Evolutionary conservation across 1,140 invertebrate genomes (phyloP), one percentile per base, ranked within the genome.

Genomic region (Amphibalanus amphitrite): DNA sequence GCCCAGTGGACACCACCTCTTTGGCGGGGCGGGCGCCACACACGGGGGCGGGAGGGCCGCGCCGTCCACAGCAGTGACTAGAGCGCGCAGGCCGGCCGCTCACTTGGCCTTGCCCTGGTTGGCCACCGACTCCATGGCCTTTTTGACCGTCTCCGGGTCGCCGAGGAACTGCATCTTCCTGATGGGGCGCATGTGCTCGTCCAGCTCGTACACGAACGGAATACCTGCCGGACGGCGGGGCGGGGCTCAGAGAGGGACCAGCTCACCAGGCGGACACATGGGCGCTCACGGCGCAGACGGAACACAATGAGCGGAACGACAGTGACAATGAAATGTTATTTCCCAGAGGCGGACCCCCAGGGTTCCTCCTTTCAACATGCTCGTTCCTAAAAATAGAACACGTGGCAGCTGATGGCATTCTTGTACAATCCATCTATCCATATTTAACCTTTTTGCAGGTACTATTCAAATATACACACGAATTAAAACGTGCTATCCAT

Each of bases 21-120:
- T n/a, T 38, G 33, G 33, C 4, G 33, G 4, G 33, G 15, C 15
- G 33, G 15, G 15, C 33, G 33, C 4, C 4, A 38, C 33, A 38
- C 33, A 38, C 33, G 33, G 15, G n/a, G 33, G 33, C 33, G 4
- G 33, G 33, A 6, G 33, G 4, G 15, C 33, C 33, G 33, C 15
- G 33, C 15, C 33, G 33, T 38, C 33, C 4, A 15, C 33, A n/a
- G n/a, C 33, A 15, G 33, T 23, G 70, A 71, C 68, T 65, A 30
- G 38, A 70, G 4, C 4, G 29, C 28, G 4, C 67, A 15, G 29
- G 28, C 67, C 29, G 29, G 29, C 28, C 69, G 78, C 20, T 86
- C 86, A 92, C 82, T 95, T 94, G 72, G 89, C 89, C 84, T 97
- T 97, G 78, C 93, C 94, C 83, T 97, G 95, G 67, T 88, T 88